Percentiles rank a stretch among this genome's conserved stretches.
Evolutionary conservation across 2,113 vertebrate species (phyloP).

Genomic region (Zapornia atra): DNA sequence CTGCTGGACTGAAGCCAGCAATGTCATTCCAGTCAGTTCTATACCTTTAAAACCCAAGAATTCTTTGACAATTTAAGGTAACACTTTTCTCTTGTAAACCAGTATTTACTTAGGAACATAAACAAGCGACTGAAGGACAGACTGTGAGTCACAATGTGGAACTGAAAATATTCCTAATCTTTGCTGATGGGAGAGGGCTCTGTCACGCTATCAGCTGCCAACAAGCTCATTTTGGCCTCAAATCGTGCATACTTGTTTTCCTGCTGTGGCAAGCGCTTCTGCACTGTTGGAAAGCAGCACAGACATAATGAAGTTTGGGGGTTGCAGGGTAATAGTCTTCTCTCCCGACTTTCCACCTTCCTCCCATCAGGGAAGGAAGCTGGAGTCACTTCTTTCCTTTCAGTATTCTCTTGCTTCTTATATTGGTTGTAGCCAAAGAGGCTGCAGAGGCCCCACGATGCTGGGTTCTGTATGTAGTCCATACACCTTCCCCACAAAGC

Average conservation of each 20-base stretch:
- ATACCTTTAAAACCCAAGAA: not conserved
- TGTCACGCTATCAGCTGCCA: accelerated
- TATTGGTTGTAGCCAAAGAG: not conserved
- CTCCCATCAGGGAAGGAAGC: not conserved
- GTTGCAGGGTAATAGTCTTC: not conserved
- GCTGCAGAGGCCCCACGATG: not conserved
- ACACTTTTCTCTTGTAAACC: not conserved
- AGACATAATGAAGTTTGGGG: not conserved
- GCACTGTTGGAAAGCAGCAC: not conserved
- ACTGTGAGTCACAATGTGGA: not conserved
- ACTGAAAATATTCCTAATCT: not conserved
- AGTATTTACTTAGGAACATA: not conserved
- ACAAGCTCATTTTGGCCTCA: not conserved
- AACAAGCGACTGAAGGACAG: not conserved
- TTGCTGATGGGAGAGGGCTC: not conserved
- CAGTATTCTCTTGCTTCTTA: not conserved
- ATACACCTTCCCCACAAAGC: not conserved
- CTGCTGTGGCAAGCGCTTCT: not conserved
- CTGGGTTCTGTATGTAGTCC: not conserved
- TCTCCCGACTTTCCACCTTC: not conserved
- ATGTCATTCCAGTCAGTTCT: not conserved
- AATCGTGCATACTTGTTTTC: not conserved
- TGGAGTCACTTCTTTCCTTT: not conserved
- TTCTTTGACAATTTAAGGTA: not conserved
- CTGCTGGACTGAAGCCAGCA: not conserved